Evolutionary conservation across 2,888 invertebrate species (phyloP), one percentile per base, ranked within the genome.

Genomic region (Resseliella maxima): DNA sequence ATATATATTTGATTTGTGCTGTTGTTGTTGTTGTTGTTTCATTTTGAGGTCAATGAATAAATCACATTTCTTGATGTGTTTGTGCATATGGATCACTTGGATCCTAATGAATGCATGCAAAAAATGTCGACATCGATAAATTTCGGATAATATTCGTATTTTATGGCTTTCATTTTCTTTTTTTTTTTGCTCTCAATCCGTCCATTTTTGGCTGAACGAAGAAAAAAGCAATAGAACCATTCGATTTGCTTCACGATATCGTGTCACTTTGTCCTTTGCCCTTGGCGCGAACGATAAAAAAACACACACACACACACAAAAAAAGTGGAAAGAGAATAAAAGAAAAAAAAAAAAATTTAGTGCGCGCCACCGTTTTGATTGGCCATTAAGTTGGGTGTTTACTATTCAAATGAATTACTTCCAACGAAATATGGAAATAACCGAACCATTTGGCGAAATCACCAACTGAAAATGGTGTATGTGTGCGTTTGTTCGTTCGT

Each of bases 11-110:
- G n/a, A n/a, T n/a, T n/a, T n/a, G n/a, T n/a, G n/a, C n/a, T n/a
- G n/a, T n/a, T n/a, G n/a, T n/a, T n/a, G n/a, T n/a, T n/a, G n/a
- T n/a, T n/a, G n/a, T n/a, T n/a, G n/a, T n/a, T n/a, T n/a, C n/a
- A n/a, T n/a, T 31, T 72, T 72, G 31, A 72, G 72, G 72, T 72
- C 72, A 72, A 72, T 72, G 72, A 72, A 72, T 72, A 72, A 72
- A 72, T 72, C 31, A 72, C 72, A 31, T 72, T 72, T 72, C 72
- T 72, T 72, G 72, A 72, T 72, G 31, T 72, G 31, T 50, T n/a
- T 59, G 24, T 59, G 59, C 27, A 27, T 27, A 59, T 24, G 59
- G 24, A 59, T 59, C 59, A 59, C 27, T 59, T 15, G 72, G 31
- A 72, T 72, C 72, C 72, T 72, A 72, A 72, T 5, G 31, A 72